A percentile compares a stretch with the other conserved stretches of the same genome.
Conservation (phyloP, 2,888 invertebrate genomes). For the Pristionchus arcanus region DNA sequence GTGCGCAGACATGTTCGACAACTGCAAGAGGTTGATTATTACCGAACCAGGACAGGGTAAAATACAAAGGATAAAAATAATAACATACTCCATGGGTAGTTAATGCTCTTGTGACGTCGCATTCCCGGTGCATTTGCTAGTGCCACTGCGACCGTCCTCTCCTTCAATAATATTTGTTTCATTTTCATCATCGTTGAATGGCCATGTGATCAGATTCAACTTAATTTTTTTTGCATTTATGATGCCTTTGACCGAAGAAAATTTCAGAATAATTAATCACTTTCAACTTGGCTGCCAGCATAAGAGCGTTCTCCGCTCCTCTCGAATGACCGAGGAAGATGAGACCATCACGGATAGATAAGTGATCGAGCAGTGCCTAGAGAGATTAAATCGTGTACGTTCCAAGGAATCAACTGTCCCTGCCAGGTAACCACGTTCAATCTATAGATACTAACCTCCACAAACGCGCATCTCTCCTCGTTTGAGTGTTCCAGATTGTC, state of each 20-base stretch:
- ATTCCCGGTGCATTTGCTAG: conserved; percentile 46
- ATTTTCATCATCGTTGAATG: not conserved
- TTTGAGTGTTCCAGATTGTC: conserved; percentile 48
- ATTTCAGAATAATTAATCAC: not conserved
- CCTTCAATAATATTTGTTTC: conserved; percentile 19
- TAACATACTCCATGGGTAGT: conserved; percentile 25
- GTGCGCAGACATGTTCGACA: not conserved
- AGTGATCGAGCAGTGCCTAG: conserved; percentile 37
- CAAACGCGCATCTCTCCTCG: conserved; percentile 51
- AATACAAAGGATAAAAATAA: not conserved
- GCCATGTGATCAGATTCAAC: not conserved
- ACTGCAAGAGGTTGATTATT: not conserved
- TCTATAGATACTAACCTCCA: not conserved
- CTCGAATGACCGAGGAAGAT: conserved; percentile 50
- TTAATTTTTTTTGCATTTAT: no score
- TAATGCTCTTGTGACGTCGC: conserved; percentile 33
- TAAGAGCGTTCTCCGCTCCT: conserved; percentile 53
- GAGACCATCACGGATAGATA: not conserved
- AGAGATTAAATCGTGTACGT: not conserved
- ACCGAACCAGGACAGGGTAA: not conserved
- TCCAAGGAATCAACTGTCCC: no score
- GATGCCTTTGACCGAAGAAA: no score
- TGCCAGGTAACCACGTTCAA: not conserved
- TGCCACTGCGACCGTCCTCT: conserved; percentile 12
- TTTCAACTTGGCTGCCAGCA: conserved; percentile 26